phyloP scores from a whole-genome alignment of 2,113 vertebrate genomes.

The Chloropsis hardwickii region DNA sequence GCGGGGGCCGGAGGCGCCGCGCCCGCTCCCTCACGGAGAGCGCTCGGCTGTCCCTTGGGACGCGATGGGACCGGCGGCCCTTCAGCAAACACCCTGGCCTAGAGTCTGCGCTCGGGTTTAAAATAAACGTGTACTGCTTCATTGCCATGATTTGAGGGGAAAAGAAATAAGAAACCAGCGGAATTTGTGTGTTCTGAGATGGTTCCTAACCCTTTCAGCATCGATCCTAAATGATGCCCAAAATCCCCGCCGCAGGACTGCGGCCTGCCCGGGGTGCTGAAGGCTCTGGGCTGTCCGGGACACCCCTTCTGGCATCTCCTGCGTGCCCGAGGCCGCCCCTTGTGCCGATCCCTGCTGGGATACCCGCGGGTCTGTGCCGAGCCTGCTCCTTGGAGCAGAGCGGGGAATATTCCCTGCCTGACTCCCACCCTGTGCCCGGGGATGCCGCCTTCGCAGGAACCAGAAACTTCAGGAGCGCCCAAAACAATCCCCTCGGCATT shows the following conservation, averaged over 20 bases:
- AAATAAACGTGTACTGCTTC: neutral
- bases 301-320: neutral
- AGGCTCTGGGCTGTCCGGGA: neutral
- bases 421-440: neutral
- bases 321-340: neutral
- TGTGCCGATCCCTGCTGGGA: neutral
- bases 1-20: neutral
- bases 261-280: neutral
- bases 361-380: neutral
- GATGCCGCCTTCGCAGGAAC: neutral
- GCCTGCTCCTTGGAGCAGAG: rapidly evolving
- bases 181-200: too few species aligned
- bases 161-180: too few species aligned
- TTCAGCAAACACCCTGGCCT: neutral
- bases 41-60: rapidly evolving
- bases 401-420: neutral
- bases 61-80: rapidly evolving
- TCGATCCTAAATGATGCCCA: neutral
- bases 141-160: rapidly evolving
- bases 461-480: neutral
- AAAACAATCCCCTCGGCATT: neutral
- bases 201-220: neutral
- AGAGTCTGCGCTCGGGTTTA: neutral
- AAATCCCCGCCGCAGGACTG: neutral
- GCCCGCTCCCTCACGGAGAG: neutral